phyloP scores from a whole-genome alignment of 37 sponge, comb jelly and placozoan genomes.

The Mnemiopsis leidyi region DNA sequence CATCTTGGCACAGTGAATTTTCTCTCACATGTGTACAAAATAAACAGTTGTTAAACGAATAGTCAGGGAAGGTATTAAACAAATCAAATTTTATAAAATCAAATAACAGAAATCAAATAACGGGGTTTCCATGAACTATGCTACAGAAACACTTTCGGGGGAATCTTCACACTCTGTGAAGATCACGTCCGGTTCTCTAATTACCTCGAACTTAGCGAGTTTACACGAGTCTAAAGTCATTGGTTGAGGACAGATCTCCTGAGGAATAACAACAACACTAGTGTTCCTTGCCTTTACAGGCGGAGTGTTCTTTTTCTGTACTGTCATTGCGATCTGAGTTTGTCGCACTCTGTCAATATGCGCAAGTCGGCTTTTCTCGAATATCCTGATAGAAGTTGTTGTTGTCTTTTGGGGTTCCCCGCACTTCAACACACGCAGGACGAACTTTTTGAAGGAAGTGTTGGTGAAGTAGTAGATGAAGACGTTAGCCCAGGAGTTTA shows the following conservation, averaged over 20 bases:
- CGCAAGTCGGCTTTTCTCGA: not conserved
- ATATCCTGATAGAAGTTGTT: not conserved
- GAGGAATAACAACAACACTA: not conserved
- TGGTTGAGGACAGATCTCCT: not conserved
- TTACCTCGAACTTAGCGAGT: not conserved
- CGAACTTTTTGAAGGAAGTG: not conserved
- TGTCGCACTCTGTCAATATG: not conserved
- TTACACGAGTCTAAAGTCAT: not conserved
- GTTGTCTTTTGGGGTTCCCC: not conserved
- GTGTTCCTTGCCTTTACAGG: not conserved
- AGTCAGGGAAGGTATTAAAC: not conserved
- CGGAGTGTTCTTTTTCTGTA: not conserved
- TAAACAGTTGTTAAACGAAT: not conserved
- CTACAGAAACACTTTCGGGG: not conserved
- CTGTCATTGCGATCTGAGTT: not conserved
- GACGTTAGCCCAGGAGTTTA: slow-evolving; percentile 37
- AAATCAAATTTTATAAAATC: not conserved
- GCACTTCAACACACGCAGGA: not conserved
- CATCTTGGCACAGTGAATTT: not conserved
- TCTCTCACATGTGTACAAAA: not conserved
- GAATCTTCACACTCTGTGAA: not conserved
- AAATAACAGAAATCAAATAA: not conserved
- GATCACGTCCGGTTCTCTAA: not conserved
- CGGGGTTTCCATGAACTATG: not conserved
- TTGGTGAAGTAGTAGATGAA: slow-evolving; percentile 14